These are phyloP conservation scores for human DNA, from an alignment of 2,113 vertebrate species.

Conservation along the genomic window GRCh38 chr1:24168001-24168500, in stretches of 20 bases:
- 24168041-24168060: not conserved
- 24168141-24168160: fast-evolving
- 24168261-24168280: not conserved
- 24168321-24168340: not conserved
- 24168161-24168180: too few species aligned
- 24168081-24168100: not conserved
- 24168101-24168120: not conserved
- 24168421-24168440: not conserved
- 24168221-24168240: not conserved
- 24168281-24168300: too few species aligned
- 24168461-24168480: not conserved
- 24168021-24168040: not conserved
- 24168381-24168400: not conserved
- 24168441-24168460: not conserved
- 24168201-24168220: not conserved
- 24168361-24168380: not conserved
- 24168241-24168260: not conserved
- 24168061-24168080: not conserved
- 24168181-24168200: not conserved
- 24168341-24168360: not conserved
- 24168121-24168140: not conserved
- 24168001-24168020: not conserved
- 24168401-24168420: not conserved
- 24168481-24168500: not conserved
- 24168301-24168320: not conserved